phyloP scores from a whole-genome alignment of 2,888 invertebrate genomes.

The Tuta absoluta region DNA sequence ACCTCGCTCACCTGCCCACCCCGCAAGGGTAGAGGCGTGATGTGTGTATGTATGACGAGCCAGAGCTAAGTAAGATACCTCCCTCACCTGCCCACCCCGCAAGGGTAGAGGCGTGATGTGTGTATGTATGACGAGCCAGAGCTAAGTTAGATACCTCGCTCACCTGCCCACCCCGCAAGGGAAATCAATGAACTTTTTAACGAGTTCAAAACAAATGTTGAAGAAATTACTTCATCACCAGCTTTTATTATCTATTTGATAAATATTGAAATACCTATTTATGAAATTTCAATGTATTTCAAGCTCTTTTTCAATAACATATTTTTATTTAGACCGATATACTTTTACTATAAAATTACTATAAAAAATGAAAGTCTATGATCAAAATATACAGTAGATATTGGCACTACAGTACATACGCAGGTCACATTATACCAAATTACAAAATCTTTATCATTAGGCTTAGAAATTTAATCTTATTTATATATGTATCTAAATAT shows the following conservation, averaged over 20 bases:
- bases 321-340: slow-evolving; percentile 27
- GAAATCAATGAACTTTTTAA: too few species aligned
- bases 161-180: too few species aligned
- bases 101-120: too few species aligned
- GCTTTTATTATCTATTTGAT: neutral
- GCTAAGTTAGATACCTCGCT: too few species aligned
- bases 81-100: too few species aligned
- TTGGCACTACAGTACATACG: slow-evolving; percentile 79
- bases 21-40: too few species aligned
- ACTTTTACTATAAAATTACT: slow-evolving; percentile 48
- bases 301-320: slow-evolving; percentile 8
- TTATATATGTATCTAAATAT: slow-evolving; percentile 52
- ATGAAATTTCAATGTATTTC: neutral
- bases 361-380: slow-evolving; percentile 58
- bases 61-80: too few species aligned
- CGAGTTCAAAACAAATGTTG: too few species aligned
- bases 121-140: too few species aligned
- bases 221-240: too few species aligned
- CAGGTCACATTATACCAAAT: slow-evolving; percentile 73
- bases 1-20: too few species aligned
- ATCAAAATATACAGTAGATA: slow-evolving; percentile 57
- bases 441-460: slow-evolving; percentile 58
- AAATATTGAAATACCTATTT: neutral
- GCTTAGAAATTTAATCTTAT: slow-evolving; percentile 37
- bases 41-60: too few species aligned